phyloP scores from a whole-genome alignment of 1,140 invertebrate genomes.

The Aplysia californica region DNA sequence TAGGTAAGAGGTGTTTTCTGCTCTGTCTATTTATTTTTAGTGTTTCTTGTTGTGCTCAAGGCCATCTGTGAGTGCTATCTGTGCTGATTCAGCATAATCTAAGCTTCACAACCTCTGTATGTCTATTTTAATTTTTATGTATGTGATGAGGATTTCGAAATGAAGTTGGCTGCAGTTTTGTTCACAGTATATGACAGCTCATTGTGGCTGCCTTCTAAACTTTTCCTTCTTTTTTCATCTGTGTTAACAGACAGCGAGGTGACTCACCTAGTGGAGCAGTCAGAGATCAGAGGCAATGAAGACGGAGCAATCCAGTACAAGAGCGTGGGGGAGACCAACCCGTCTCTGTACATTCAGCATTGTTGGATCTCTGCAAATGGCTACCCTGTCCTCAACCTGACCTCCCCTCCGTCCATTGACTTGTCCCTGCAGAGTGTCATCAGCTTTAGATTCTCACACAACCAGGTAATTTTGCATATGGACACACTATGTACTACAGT shows the following conservation, averaged over 20 bases:
- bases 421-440: conserved; percentile 96
- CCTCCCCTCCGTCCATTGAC: conserved; percentile 85
- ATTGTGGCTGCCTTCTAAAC: no score
- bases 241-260: conserved; percentile 89
- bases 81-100: no score
- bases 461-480: conserved; percentile 22
- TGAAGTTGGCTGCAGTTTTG: no score
- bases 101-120: no score
- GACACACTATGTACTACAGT: no score
- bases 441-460: conserved; percentile 71
- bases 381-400: conserved; percentile 95
- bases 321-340: conserved; percentile 96
- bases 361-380: conserved; percentile 92
- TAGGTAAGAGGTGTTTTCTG: no score
- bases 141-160: no score
- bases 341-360: conserved; percentile 87
- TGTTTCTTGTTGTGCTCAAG: no score
- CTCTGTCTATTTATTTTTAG: no score
- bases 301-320: conserved; percentile 83
- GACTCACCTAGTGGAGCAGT: conserved; percentile 90
- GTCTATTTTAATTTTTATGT: no score
- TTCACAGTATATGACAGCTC: no score
- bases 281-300: conserved; percentile 84
- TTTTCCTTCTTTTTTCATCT: conserved; percentile 33
- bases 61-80: no score